A percentile compares a stretch with the other conserved stretches of the same genome.
These are phyloP conservation scores for Seira ritae DNA, from an alignment of 2,888 invertebrate species.

Conservation along the genomic window DNA sequence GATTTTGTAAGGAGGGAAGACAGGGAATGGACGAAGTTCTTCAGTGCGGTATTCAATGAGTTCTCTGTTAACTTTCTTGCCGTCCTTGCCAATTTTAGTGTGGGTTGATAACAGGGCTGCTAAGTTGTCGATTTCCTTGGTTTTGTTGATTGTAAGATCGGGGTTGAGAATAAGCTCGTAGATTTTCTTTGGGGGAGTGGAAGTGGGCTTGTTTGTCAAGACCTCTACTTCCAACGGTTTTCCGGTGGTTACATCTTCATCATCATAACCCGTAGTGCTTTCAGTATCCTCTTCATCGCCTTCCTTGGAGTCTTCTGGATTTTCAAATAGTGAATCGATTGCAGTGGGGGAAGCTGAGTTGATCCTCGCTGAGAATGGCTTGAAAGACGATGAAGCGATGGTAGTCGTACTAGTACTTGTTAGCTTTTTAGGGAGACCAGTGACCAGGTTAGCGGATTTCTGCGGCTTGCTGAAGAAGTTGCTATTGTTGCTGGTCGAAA, in stretches of 20 bases:
- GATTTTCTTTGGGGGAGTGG: conserved; percentile 6
- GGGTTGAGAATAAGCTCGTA: conserved; percentile 48
- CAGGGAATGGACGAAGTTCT: conserved; percentile 47
- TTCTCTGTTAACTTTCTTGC: background rate
- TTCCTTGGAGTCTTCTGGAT: conserved; percentile 3
- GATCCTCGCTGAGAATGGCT: conserved; percentile 11
- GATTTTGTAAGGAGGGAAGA: conserved; percentile 46
- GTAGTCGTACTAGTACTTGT: no score
- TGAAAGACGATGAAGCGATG: background rate
- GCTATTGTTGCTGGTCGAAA: conserved; percentile 13
- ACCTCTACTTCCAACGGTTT: background rate
- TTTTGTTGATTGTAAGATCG: conserved; percentile 41
- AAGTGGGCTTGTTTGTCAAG: background rate
- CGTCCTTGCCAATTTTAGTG: background rate
- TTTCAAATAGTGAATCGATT: background rate
- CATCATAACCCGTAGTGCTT: background rate
- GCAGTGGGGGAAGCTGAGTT: background rate
- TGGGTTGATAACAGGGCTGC: background rate
- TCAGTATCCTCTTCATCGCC: conserved; percentile 7
- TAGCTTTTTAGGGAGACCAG: no score
- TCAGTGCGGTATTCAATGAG: conserved; percentile 52
- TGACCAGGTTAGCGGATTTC: no score
- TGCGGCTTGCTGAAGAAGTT: no score
- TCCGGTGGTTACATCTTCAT: background rate
- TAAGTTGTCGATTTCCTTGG: conserved; percentile 30